Base-by-base conservation (phyloP, 2,888 invertebrate species). In the Caenorhabditis imperialis region DNA sequence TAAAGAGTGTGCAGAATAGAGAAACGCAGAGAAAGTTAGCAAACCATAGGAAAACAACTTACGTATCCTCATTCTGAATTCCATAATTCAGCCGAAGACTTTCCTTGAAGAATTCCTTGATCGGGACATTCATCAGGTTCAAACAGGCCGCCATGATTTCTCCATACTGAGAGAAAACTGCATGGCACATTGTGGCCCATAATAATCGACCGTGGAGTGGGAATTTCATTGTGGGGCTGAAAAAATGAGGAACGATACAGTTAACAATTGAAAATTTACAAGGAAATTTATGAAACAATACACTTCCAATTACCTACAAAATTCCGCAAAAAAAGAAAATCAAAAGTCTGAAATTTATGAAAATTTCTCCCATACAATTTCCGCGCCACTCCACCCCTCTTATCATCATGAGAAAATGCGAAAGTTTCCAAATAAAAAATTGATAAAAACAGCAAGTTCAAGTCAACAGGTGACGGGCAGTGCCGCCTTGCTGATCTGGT, bases 111-210 rank as follows among this genome's bases (percentile, higher is more conserved):
- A 85, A 81, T n/a, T 63, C 48, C 38, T 71, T 75, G 27, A 80
- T 71, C 2, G 84, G 84, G 3, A 82, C 80, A 38, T 81, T 77
- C 81, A 85, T 79, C 38, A 82, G 48, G 42, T 83, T 83, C 53
- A 85, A 60, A 48, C 83, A 72, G 12, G 78, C 83, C 27, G 78
- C 62, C 78, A 83, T 78, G 14, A 85, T 75, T 55, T 85, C 85
- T 22, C 84, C 84, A 70, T 78, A 84, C 40, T 78, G 78, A 1
- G 82, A 77, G 45, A 85, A 84, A 16, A 84, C 61, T 18, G 82
- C 72, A 51, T 84, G 84, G 12, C 81, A 76, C 0, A 80, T 14
- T 7, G 82, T 75, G 4, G 79, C 79, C 44, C 42, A 54, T 14
- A 84, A 54, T 16, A 84, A 45, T 5, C 83, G 75, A 6, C 70